Base-by-base conservation (phyloP, 2,888 invertebrate genomes). In the Galeruca laticollis region DNA sequence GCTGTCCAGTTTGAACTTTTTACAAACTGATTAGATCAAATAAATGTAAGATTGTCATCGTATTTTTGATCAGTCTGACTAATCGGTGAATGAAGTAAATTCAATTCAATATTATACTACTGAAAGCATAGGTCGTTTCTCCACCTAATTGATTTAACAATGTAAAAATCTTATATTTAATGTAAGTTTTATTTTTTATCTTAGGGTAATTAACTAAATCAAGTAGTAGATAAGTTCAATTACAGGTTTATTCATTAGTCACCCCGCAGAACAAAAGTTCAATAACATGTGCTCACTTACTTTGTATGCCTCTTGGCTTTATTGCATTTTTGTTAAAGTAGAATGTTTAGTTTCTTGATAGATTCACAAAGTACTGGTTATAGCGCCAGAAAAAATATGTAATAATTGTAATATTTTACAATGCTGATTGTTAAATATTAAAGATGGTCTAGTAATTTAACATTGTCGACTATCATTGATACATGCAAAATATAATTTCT, bases 81-180 rank as follows among this genome's bases (percentile, higher is more conserved):
- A 26, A 26, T 3, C 6, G 6, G 26, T 26, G 26, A 26, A 26
- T 26, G 26, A 0, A n/a, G n/a, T n/a, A n/a, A 26, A 26, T 26
- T 26, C 26, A 26, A 26, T 26, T 26, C 4, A 26, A 26, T 26
- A 26, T 26, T 26, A 6, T 26, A 26, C 26, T 6, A 9, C 37
- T 37, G 37, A 11, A 37, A 11, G 13, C 9, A 11, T 2, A 37
- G 2, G 37, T 6, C 8, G 11, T 37, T 9, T 37, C 37, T 37
- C 13, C 47, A 47, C 10, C 47, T 15, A 47, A 47, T 18, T 18
- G 47, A n/a, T 37, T 43, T 43, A 15, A 43, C n/a, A 43, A n/a
- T 43, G 43, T 43, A n/a, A 43, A 43, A 43, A 43, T 15, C 2
- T 43, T 15, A 43, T 43, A 43, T 43, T 43, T 43, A 43, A 43